A percentile compares a stretch with the other conserved stretches of the same genome.
phyloP scores from a whole-genome alignment of 2,113 vertebrate species.

The Melanerpes aurifrons region DNA sequence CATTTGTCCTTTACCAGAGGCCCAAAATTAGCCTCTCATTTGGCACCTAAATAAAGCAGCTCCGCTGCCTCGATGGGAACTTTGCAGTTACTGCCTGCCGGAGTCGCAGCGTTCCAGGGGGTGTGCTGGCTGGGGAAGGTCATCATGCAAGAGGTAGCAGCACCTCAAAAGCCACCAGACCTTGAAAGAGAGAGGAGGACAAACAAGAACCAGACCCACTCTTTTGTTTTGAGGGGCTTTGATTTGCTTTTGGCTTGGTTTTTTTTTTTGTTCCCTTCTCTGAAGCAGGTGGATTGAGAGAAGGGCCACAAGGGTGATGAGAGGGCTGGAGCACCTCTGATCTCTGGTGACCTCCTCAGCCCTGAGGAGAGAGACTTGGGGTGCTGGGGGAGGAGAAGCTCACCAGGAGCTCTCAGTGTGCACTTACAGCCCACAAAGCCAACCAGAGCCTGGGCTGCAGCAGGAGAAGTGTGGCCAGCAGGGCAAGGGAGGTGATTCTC shows the following conservation, averaged over 20 bases:
- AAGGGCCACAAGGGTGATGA: no score
- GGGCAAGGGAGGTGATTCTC: no score
- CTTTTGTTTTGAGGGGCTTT: not conserved
- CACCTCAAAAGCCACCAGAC: constrained; percentile 26
- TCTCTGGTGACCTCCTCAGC: no score
- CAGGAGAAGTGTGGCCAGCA: no score
- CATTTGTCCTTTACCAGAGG: constrained; percentile 75
- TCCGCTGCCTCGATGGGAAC: constrained; percentile 63
- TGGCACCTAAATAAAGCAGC: constrained; percentile 79
- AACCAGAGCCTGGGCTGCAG: no score
- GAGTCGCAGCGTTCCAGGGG: constrained; percentile 32
- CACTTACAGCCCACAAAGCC: no score
- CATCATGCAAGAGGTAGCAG: not conserved
- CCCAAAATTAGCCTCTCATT: constrained; percentile 79
- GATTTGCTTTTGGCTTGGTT: not conserved
- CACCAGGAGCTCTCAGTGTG: no score
- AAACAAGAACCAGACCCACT: not conserved
- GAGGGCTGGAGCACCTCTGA: no score
- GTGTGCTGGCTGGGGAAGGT: constrained; percentile 3
- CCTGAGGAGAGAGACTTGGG: no score
- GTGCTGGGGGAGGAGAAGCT: no score
- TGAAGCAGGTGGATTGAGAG: not conserved
- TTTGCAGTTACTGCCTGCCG: constrained; percentile 66
- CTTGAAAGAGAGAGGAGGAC: not conserved
- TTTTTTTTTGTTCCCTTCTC: not conserved